Base-by-base conservation (phyloP, 2,888 invertebrate genomes). In the Tetranychus piercei region DNA sequence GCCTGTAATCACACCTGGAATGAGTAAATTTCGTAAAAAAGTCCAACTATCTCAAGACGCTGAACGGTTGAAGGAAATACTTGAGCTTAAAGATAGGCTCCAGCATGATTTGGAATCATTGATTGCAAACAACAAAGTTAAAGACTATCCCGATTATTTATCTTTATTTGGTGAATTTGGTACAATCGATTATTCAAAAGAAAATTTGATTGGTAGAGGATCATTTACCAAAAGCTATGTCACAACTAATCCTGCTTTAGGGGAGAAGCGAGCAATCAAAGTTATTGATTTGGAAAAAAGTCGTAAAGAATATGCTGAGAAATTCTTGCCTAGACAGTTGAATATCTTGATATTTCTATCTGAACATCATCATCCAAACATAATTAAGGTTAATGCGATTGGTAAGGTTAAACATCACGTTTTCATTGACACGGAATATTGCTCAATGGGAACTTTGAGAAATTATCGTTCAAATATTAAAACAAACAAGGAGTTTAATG, bases 361-460 rank as follows among this genome's bases (percentile, higher is more conserved):
- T 5, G 69, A 69, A 69, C 69, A 69, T 20, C n/a, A 1, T 5
- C 20, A 69, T 23, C 6, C 18, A 6, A 23, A 23, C 9, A 22
- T 69, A 11, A 11, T 69, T 5, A 20, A 69, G 5, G 20, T 23
- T 11, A 5, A 11, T 22, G 69, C 11, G 1, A 69, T 69, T 11
- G 69, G 20, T 22, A 18, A 22, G 20, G 69, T 22, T 5, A 4
- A 7, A 0, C 4, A 69, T 4, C 69, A 69, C 9, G 20, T 69
- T 23, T 69, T 69, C 69, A 69, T 69, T 20, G 20, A 69, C 6
- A 20, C 69, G 22, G 69, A n/a, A 69, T 69, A 69, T 22, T 69
- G n/a, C 23, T 11, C 20, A 11, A 18, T 69, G 3, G 69, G 69
- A 20, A 23, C n/a, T 23, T 5, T 69, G 9, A 23, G 5, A 20